These are phyloP conservation scores for Hyperoplus immaculatus DNA, from an alignment of 2,797 vertebrate genomes.

Conservation along the genomic window DNA sequence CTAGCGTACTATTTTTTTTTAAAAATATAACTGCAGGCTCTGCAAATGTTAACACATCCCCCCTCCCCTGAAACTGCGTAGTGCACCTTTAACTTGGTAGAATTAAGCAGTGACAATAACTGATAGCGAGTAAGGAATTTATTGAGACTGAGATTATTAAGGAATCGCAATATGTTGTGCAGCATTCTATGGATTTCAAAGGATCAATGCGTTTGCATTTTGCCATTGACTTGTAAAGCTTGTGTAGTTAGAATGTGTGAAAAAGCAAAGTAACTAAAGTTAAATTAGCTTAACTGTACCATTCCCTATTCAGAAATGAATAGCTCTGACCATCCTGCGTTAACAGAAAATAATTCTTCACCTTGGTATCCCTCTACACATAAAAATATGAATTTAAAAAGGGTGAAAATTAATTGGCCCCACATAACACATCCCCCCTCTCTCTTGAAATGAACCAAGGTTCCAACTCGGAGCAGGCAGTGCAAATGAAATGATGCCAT, in stretches of 20 bases:
- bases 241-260: neutral
- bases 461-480: conserved; percentile 46
- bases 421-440: conserved; percentile 34
- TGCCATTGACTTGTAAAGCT: neutral
- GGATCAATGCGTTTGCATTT: too few relatives aligned
- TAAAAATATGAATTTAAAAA: conserved; percentile 27
- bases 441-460: conserved; percentile 41
- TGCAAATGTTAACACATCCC: too few relatives aligned
- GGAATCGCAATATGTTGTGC: neutral
- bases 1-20: too few relatives aligned
- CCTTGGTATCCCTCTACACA: conserved; percentile 5
- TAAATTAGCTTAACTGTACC: neutral
- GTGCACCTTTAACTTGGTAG: too few relatives aligned
- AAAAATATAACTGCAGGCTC: too few relatives aligned
- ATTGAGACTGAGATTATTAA: neutral
- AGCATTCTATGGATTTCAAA: neutral
- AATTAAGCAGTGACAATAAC: neutral
- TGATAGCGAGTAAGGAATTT: too few relatives aligned
- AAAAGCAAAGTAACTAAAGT: neutral
- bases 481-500: conserved; percentile 66
- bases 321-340: neutral
- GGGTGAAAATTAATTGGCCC: conserved; percentile 51
- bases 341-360: neutral
- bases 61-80: too few relatives aligned
- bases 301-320: neutral